Evolutionary conservation across 2,113 vertebrate genomes (phyloP).

Genomic region (Lagopus muta): DNA sequence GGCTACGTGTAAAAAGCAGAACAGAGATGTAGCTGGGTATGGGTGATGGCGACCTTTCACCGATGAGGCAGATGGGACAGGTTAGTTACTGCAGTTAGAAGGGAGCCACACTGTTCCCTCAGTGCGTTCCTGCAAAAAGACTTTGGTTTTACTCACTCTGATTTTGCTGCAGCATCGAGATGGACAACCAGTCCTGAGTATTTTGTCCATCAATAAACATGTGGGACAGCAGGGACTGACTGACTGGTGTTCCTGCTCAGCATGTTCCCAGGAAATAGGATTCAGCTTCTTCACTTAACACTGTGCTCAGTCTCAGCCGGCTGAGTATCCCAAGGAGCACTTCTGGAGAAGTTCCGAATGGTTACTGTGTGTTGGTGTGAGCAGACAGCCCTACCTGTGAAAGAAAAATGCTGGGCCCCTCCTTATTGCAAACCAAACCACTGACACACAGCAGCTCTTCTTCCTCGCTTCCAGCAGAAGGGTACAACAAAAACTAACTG

Average conservation of each 20-base stretch:
- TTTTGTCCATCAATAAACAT: not conserved
- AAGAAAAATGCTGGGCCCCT: not conserved
- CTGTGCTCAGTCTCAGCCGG: not conserved
- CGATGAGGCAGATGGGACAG: not conserved
- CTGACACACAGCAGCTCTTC: accelerated
- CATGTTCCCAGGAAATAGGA: not conserved
- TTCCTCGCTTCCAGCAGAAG: not conserved
- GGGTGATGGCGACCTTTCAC: not conserved
- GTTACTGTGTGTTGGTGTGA: not conserved
- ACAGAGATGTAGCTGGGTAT: not conserved
- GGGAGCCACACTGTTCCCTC: not conserved
- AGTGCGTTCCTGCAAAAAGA: not conserved
- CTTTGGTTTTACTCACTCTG: not conserved
- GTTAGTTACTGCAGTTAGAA: not conserved
- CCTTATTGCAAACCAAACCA: not conserved
- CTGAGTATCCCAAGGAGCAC: not conserved
- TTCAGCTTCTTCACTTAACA: not conserved
- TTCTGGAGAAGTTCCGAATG: not conserved
- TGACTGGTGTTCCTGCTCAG: not conserved
- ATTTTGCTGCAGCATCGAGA: not conserved
- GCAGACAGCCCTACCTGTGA: not conserved
- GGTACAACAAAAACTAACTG: not conserved
- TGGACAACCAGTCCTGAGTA: not conserved
- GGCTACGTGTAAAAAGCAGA: not conserved
- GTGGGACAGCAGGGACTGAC: not conserved